phyloP scores from a whole-genome alignment of 2,888 invertebrate genomes.

The Dicycla oo region DNA sequence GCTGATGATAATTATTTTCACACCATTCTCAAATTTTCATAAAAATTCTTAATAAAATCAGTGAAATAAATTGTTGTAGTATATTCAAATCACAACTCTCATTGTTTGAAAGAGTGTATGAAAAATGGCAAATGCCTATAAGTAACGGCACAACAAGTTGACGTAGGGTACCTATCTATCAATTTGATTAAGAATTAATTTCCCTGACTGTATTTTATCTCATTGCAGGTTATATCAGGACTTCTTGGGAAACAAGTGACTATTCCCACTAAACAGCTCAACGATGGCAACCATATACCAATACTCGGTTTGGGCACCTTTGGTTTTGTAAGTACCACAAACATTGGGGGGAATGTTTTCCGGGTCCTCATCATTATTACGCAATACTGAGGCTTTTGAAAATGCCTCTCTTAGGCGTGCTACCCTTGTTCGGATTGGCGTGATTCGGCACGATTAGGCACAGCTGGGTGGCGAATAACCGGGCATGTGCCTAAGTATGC shows the following conservation, averaged over 20 bases:
- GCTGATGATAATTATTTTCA: no score
- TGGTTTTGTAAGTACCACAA: slow-evolving; percentile 57
- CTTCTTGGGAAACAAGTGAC: slow-evolving; percentile 34
- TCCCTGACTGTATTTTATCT: background rate
- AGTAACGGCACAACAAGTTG: background rate
- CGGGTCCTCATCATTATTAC: background rate
- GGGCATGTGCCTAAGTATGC: background rate
- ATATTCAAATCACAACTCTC: background rate
- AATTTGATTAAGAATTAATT: background rate
- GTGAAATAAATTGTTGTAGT: no score
- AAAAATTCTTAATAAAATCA: no score
- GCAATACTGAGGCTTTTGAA: background rate
- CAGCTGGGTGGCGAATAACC: no score
- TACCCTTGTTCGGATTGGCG: no score
- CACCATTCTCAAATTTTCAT: no score
- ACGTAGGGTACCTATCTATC: no score
- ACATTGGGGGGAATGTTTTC: no score
- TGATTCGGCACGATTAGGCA: background rate
- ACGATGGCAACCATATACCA: slow-evolving; percentile 83
- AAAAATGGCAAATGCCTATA: no score
- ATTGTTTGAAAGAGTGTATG: background rate
- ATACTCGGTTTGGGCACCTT: slow-evolving; percentile 81
- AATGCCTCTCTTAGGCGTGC: background rate
- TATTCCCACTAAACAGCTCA: slow-evolving; percentile 75
- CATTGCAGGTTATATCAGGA: slow-evolving; percentile 66